Percentiles rank a stretch among this genome's conserved stretches.
Conservation (phyloP, 2,888 invertebrate genomes). For the Pristionchus fissidentatus region DNA sequence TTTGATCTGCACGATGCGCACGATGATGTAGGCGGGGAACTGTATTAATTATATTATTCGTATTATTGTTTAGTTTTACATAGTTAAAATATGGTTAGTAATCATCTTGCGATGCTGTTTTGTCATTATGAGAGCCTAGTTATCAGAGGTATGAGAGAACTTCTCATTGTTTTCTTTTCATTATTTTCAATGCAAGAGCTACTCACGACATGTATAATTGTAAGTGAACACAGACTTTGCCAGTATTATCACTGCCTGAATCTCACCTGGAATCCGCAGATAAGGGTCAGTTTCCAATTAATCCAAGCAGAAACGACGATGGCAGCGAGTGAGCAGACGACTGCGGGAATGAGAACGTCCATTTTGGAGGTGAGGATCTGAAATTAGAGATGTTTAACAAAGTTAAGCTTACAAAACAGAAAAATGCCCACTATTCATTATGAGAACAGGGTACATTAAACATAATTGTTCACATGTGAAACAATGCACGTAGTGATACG, state of each 20-base stretch:
- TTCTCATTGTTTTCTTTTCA: too few relatives aligned
- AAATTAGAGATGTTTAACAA: neutral
- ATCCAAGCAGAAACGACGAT: constrained; percentile 67
- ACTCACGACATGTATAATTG: too few relatives aligned
- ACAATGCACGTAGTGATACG: neutral
- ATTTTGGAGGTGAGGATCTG: constrained; percentile 71
- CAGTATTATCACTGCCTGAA: neutral
- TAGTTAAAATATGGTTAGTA: too few relatives aligned
- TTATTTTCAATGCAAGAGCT: too few relatives aligned
- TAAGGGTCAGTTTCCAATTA: constrained; percentile 72
- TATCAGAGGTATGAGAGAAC: too few relatives aligned
- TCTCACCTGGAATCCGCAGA: constrained; percentile 67
- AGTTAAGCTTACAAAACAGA: too few relatives aligned
- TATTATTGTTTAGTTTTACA: neutral
- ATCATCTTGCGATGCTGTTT: too few relatives aligned
- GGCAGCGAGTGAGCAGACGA: constrained; percentile 66
- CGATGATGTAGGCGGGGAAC: constrained; percentile 72
- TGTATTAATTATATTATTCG: constrained; percentile 43
- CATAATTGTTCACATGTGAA: neutral
- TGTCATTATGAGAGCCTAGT: too few relatives aligned
- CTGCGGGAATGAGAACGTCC: constrained; percentile 70
- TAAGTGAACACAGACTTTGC: neutral
- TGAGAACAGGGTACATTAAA: neutral
- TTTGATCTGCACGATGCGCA: constrained; percentile 65
- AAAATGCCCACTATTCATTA: too few relatives aligned